These are phyloP conservation scores for Drosophila trichaetosa DNA, from an alignment of 2,888 invertebrate genomes.

Conservation along the genomic window DNA sequence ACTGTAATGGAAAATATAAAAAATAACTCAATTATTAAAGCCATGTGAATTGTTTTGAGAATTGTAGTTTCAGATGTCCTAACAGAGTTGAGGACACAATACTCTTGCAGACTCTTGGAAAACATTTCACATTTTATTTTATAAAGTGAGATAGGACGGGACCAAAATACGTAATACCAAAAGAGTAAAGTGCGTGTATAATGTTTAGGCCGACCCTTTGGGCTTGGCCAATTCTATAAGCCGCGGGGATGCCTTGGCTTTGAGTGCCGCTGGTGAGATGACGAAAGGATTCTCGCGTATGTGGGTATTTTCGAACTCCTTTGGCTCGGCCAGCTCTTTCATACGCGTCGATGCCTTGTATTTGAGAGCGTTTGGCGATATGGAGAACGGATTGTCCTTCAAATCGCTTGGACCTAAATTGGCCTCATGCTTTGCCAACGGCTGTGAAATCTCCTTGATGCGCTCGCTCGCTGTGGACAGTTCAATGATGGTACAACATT, in stretches of 20 bases:
- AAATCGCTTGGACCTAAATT: conserved; percentile 83
- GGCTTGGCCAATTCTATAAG: conserved; percentile 86
- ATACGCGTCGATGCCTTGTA: conserved; percentile 85
- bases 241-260: conserved; percentile 85
- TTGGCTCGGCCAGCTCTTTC: conserved; percentile 85
- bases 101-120: conserved; percentile 4
- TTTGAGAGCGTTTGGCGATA: conserved; percentile 86
- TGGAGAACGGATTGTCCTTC: conserved; percentile 86
- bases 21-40: conserved; percentile 31
- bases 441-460: conserved; percentile 70
- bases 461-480: conserved; percentile 66
- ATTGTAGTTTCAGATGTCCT: background rate
- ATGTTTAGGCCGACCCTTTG: conserved; percentile 57
- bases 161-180: conserved; percentile 27
- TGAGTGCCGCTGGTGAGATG: conserved; percentile 86
- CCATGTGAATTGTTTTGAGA: conserved; percentile 5
- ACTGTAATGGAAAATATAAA: conserved; percentile 25
- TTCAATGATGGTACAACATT: background rate
- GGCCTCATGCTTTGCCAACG: conserved; percentile 68
- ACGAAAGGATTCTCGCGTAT: conserved; percentile 85
- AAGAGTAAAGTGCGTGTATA: conserved; percentile 3
- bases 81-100: background rate
- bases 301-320: conserved; percentile 84
- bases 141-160: conserved; percentile 3
- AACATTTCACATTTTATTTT: conserved; percentile 26